Percentiles rank a stretch among this genome's conserved stretches.
These are phyloP conservation scores for Belonocnema kinseyi DNA, from an alignment of 1,140 invertebrate species.

Conservation along the genomic window DNA sequence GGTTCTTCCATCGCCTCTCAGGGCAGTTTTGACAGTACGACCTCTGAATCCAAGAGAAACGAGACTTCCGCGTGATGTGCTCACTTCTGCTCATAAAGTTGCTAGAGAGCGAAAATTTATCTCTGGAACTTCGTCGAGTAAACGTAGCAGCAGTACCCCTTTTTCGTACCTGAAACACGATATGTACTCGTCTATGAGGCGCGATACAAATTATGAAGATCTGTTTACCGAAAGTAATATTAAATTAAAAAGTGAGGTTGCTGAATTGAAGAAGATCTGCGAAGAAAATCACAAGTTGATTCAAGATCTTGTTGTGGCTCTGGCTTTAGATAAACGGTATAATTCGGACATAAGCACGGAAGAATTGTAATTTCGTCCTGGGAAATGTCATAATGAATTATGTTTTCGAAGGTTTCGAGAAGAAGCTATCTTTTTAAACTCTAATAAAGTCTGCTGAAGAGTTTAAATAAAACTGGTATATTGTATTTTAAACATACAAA, in stretches of 20 bases:
- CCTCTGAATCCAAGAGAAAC: constrained; percentile 88
- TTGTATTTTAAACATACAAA: too few species aligned
- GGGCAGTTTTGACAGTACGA: constrained; percentile 86
- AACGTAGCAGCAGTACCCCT: constrained; percentile 44
- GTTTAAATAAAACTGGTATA: too few species aligned
- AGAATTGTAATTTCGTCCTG: background rate
- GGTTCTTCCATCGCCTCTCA: constrained; percentile 85
- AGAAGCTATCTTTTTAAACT: too few species aligned
- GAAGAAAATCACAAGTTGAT: constrained; percentile 64
- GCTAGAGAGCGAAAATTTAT: constrained; percentile 80
- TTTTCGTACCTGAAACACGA: constrained; percentile 54
- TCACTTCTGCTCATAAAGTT: constrained; percentile 84
- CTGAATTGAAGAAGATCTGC: constrained; percentile 61
- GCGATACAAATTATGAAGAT: constrained; percentile 43
- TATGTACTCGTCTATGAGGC: constrained; percentile 38
- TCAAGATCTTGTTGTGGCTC: constrained; percentile 53
- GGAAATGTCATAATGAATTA: too few species aligned
- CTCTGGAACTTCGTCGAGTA: constrained; percentile 41
- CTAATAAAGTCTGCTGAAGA: too few species aligned
- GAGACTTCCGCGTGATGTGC: constrained; percentile 84
- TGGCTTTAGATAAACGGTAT: constrained; percentile 48
- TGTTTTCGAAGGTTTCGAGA: too few species aligned
- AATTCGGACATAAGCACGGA: background rate
- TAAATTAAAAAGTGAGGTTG: constrained; percentile 56
- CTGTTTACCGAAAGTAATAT: constrained; percentile 33